Conservation (phyloP, 1,140 invertebrate genomes). For the Pseudobourletiella spinata region DNA sequence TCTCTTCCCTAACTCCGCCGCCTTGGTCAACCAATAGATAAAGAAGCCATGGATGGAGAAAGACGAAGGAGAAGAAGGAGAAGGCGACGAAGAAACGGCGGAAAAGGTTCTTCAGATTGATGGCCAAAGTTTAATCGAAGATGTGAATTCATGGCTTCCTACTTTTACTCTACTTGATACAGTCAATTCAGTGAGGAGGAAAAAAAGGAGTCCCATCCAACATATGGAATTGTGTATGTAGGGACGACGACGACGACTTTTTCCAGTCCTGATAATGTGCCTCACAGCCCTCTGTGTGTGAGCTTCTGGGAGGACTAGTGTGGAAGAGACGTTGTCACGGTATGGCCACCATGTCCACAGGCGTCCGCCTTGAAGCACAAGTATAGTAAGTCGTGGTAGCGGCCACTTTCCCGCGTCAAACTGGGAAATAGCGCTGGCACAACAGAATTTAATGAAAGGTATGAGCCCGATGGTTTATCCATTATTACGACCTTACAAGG, state of each 20-base stretch:
- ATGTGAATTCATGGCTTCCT: slow-evolving; percentile 33
- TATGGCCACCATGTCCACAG: neutral
- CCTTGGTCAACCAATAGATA: slow-evolving; percentile 17
- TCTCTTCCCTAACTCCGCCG: no score
- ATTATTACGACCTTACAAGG: neutral
- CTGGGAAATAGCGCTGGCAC: neutral
- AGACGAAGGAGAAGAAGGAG: slow-evolving; percentile 11
- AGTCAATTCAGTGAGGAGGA: neutral
- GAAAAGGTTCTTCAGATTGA: slow-evolving; percentile 34
- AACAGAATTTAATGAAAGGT: slow-evolving; percentile 8
- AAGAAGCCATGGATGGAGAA: slow-evolving; percentile 2
- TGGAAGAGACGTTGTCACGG: no score
- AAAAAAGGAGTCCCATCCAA: neutral
- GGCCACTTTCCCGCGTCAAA: neutral
- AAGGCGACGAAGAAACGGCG: slow-evolving; percentile 20
- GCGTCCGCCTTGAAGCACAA: neutral
- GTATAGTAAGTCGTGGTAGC: neutral
- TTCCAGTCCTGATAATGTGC: no score
- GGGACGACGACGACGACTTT: no score
- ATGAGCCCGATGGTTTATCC: neutral
- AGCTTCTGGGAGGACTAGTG: no score
- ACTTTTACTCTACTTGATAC: slow-evolving; percentile 23
- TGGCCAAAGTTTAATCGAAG: slow-evolving; percentile 36
- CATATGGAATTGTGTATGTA: no score
- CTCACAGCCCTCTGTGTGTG: no score